phyloP scores from a whole-genome alignment of 1,140 invertebrate genomes.

The Solenopsis invicta region DNA sequence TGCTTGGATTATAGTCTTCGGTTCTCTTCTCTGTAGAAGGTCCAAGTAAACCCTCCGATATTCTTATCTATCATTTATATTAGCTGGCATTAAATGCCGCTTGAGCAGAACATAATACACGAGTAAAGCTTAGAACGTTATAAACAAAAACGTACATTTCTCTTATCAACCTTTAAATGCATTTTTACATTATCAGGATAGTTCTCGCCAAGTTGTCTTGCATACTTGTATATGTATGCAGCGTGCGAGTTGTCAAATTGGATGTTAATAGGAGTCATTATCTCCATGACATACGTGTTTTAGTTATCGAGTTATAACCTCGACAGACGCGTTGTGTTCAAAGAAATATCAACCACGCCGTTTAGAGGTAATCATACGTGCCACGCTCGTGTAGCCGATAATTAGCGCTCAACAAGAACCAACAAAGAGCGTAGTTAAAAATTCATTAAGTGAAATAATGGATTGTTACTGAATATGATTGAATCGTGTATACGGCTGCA shows the following conservation, averaged over 20 bases:
- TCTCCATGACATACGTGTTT: neutral
- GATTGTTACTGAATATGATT: neutral
- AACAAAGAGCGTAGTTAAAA: conserved; percentile 5
- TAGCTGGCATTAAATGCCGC: neutral
- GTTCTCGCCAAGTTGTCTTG: neutral
- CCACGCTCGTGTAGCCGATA: neutral
- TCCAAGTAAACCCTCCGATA: neutral
- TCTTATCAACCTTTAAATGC: neutral
- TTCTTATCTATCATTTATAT: neutral
- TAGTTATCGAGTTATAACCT: conserved; percentile 20
- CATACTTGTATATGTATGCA: neutral
- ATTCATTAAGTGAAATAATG: neutral
- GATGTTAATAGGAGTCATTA: conserved; percentile 20
- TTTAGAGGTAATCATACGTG: conserved; percentile 30
- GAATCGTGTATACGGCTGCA: neutral
- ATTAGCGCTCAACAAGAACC: conserved; percentile 12
- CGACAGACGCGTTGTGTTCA: neutral
- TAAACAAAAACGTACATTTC: neutral
- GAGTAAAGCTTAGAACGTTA: neutral
- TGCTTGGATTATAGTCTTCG: neutral
- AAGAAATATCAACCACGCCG: conserved; percentile 13
- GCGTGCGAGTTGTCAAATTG: neutral
- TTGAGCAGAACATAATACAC: too few species aligned
- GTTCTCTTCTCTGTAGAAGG: neutral
- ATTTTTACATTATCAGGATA: neutral